These are phyloP conservation scores for Amblyjoppa proteus DNA, from an alignment of 2,888 invertebrate genomes.

Conservation along the genomic window DNA sequence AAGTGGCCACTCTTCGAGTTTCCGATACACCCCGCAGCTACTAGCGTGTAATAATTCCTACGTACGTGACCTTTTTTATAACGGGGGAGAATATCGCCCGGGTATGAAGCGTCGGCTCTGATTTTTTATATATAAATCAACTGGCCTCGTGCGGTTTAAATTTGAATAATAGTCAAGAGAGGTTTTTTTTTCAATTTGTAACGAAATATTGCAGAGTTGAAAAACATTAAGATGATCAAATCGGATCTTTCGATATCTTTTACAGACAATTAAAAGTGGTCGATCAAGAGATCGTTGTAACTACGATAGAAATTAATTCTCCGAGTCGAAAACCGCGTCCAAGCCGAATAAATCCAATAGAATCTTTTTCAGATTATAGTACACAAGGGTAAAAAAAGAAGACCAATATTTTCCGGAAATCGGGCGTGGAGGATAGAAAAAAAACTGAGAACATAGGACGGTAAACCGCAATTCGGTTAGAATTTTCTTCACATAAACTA, in stretches of 20 bases:
- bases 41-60: constrained; percentile 52
- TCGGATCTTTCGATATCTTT: background rate
- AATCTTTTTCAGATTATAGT: background rate
- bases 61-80: constrained; percentile 45
- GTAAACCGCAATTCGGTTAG: constrained; percentile 70
- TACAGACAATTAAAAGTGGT: background rate
- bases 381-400: constrained; percentile 73
- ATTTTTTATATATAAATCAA: constrained; percentile 36
- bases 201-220: background rate
- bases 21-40: constrained; percentile 54
- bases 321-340: background rate
- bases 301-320: background rate
- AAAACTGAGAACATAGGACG: constrained; percentile 39
- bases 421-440: constrained; percentile 56
- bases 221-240: background rate
- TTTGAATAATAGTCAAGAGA: background rate
- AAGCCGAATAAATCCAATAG: background rate
- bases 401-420: constrained; percentile 80
- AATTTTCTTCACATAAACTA: constrained; percentile 82
- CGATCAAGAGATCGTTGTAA: background rate
- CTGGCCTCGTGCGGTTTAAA: background rate
- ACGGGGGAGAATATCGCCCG: background rate
- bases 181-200: too few relatives aligned
- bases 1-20: constrained; percentile 80
- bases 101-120: constrained; percentile 6